A percentile compares a stretch with the other conserved stretches of the same genome.
Conservation (phyloP, 2,888 invertebrate species). For the Drosophila macrospina region DNA sequence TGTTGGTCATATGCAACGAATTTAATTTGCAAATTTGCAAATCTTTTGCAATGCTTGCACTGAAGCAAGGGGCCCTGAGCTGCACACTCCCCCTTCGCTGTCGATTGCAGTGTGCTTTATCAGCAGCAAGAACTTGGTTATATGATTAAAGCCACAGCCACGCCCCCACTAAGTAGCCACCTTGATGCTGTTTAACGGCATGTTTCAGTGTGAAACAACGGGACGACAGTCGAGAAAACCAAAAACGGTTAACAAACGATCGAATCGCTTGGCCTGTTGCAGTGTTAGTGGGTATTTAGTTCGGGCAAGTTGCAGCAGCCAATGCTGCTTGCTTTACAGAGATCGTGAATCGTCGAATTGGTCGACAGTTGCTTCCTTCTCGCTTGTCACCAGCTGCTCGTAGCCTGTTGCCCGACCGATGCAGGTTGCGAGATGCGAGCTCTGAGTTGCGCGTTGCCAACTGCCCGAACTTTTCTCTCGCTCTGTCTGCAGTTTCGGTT, state of each 20-base stretch:
- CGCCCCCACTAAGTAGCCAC: constrained; percentile 31
- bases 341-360: constrained; percentile 36
- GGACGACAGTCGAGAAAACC: neutral
- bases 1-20: constrained; percentile 50
- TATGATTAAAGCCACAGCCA: constrained; percentile 9
- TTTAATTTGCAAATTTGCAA: constrained; percentile 71
- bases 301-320: constrained; percentile 67
- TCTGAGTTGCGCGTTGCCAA: constrained; percentile 10
- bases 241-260: constrained; percentile 12
- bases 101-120: constrained; percentile 31
- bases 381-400: constrained; percentile 54
- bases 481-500: constrained; percentile 53
- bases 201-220: constrained; percentile 35
- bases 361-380: constrained; percentile 72
- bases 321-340: constrained; percentile 6
- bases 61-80: constrained; percentile 62
- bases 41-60: constrained; percentile 76
- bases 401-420: constrained; percentile 33
- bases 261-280: constrained; percentile 16
- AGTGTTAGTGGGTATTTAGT: constrained; percentile 75
- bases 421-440: constrained; percentile 27
- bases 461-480: constrained; percentile 34
- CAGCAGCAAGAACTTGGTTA: constrained; percentile 57
- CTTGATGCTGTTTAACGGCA: constrained; percentile 60
- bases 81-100: constrained; percentile 2